Evolutionary conservation across 2,888 invertebrate genomes (phyloP).

Genomic region (Ephialtes manifestator): DNA sequence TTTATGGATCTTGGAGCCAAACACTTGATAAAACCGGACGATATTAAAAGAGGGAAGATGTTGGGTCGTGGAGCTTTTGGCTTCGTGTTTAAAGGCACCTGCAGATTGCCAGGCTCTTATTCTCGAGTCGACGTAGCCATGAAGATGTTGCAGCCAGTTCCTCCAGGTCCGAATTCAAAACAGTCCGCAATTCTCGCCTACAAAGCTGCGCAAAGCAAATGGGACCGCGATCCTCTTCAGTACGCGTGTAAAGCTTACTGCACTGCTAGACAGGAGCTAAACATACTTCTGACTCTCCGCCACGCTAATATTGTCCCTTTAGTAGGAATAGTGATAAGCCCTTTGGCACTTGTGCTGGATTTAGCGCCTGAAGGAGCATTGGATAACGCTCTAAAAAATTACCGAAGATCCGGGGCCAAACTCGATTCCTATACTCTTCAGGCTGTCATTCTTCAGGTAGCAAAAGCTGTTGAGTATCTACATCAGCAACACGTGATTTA

Average conservation of each 20-base stretch:
- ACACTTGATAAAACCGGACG: constrained; percentile 93
- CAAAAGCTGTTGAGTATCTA: constrained; percentile 97
- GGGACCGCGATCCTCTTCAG: constrained; percentile 97
- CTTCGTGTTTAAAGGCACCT: constrained; percentile 95
- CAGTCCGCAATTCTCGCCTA: constrained; percentile 89
- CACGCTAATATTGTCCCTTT: constrained; percentile 98
- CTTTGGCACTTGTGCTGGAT: constrained; percentile 95
- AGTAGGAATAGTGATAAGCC: constrained; percentile 95
- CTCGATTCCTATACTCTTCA: constrained; percentile 94
- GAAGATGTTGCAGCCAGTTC: constrained; percentile 98
- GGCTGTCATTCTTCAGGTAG: constrained; percentile 95
- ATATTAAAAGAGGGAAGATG: constrained; percentile 91
- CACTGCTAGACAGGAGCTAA: constrained; percentile 97
- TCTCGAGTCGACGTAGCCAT: constrained; percentile 93
- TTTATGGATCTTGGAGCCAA: constrained; percentile 95
- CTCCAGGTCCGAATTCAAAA: constrained; percentile 91
- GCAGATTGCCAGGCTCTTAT: constrained; percentile 87
- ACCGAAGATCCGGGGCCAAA: constrained; percentile 93
- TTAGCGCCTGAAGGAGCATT: constrained; percentile 97
- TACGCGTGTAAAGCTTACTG: constrained; percentile 98
- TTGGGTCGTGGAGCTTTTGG: constrained; percentile 99
- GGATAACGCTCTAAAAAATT: constrained; percentile 93
- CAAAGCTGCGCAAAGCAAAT: constrained; percentile 91
- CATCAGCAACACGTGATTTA: constrained; percentile 98
- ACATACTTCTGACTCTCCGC: constrained; percentile 93